Base-by-base conservation (phyloP, 2,113 vertebrate genomes). In the Taxidea taxus region DNA sequence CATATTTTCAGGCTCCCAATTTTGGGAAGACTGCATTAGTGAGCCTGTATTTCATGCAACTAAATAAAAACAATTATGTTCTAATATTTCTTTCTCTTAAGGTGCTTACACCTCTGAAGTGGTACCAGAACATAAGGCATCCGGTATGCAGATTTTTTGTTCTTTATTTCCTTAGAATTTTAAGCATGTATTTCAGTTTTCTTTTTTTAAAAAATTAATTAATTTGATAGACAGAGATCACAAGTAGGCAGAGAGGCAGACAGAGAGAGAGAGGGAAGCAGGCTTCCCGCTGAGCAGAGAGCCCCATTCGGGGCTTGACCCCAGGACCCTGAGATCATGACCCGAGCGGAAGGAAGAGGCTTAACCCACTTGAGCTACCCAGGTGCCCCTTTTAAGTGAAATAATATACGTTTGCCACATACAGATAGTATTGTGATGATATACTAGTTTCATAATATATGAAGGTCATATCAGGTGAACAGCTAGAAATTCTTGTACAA, bases 71-170 rank as follows among this genome's bases (percentile, higher is more conserved):
- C 74, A 80, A 81, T 96, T 81, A 25, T 49, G 56, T 84, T 77
- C 93, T 94, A 87, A 39, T 85, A 8, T 66, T 37, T 97, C 87
- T 94, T 92, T 90, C 95, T 89, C 70, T 83, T 85, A 98, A 98
- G 96, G 92, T 81, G 88, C 81, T 98, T 92, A 98, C 95, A 68
- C 90, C 94, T 97, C 75, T 98, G 88, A 98, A 98, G 96, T 93
- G 93, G 95, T 97, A 98, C 90, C 97, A 98, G 62, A 98, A 64
- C 37, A 96, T 94, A 44, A 98, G 91, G 95, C 95, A 42, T 37
- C 94, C 98, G 66, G 90, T 96, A 97, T 90, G 98, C 96, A n/a
- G 34, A 34, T 2, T 0, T 95, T 90, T 90, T 97, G 31, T 96
- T 96, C 68, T 58, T 84, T 95, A 89, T 90, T 74, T 25, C 82